phyloP scores from a whole-genome alignment of 2,888 invertebrate species.

The Tipula vernalis region DNA sequence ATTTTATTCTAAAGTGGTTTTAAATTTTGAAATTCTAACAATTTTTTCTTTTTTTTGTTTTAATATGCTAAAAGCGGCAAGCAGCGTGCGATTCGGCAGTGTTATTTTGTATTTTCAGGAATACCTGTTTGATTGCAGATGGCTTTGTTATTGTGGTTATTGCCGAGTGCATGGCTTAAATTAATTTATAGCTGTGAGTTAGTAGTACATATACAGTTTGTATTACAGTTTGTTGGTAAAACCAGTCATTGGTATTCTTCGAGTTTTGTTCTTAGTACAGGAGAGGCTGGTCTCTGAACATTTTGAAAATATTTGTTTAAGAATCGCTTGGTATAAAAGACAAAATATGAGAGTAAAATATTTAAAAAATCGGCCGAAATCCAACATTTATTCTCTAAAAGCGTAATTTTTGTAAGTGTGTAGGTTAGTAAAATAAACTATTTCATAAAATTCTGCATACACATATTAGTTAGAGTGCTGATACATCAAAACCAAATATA shows the following conservation, averaged over 20 bases:
- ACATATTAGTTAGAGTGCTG: background rate
- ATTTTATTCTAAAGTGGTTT: background rate
- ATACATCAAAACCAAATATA: background rate
- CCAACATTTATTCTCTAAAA: background rate
- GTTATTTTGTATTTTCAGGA: background rate
- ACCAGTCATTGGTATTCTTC: too few relatives aligned
- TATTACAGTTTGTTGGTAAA: too few relatives aligned
- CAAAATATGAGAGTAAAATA: too few relatives aligned
- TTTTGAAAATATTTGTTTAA: too few relatives aligned
- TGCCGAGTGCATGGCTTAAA: background rate
- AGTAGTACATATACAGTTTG: background rate
- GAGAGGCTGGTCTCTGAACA: too few relatives aligned
- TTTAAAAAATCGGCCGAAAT: too few relatives aligned
- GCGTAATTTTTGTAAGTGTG: background rate
- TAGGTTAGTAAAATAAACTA: background rate
- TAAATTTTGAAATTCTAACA: background rate
- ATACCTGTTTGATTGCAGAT: background rate
- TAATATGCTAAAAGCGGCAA: background rate
- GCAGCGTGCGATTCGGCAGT: background rate
- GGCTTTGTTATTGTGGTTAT: background rate
- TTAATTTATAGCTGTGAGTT: background rate
- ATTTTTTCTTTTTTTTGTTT: background rate
- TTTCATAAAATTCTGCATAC: background rate
- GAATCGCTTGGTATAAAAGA: too few relatives aligned
- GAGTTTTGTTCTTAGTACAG: too few relatives aligned